Conservation (phyloP, 2,888 invertebrate genomes). For the Lasioglossum pauxillum region DNA sequence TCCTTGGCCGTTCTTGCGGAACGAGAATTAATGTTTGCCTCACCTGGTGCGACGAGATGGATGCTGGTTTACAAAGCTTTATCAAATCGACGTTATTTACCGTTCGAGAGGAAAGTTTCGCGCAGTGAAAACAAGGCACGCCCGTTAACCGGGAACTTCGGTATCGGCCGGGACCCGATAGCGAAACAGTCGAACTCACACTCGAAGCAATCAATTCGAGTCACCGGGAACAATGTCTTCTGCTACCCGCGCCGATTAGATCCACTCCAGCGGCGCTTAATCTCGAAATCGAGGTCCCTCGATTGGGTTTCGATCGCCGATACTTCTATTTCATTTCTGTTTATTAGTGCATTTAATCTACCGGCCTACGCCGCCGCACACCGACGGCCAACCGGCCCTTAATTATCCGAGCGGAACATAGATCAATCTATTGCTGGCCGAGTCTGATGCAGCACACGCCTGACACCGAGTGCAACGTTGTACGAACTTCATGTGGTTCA, state of each 20-base stretch:
- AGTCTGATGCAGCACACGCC: background rate
- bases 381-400: background rate
- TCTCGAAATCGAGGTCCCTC: conserved; percentile 29
- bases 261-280: conserved; percentile 27
- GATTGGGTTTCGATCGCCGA: background rate
- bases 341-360: background rate
- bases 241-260: conserved; percentile 28
- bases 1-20: background rate
- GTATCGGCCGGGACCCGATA: conserved; percentile 5
- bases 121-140: conserved; percentile 23
- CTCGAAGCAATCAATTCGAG: conserved; percentile 68
- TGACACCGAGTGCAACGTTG: background rate
- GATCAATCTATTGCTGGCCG: background rate
- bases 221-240: conserved; percentile 60
- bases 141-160: conserved; percentile 23
- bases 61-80: conserved; percentile 38
- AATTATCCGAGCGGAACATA: background rate
- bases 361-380: background rate
- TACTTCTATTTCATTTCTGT: background rate
- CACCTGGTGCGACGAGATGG: conserved; percentile 13
- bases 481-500: background rate
- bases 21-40: conserved; percentile 22
- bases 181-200: conserved; percentile 52
- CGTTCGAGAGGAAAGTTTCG: conserved; percentile 34
- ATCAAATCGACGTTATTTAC: conserved; percentile 47